Conservation (phyloP, 2,113 vertebrate genomes). For the Acrocephalus arundinaceus region DNA sequence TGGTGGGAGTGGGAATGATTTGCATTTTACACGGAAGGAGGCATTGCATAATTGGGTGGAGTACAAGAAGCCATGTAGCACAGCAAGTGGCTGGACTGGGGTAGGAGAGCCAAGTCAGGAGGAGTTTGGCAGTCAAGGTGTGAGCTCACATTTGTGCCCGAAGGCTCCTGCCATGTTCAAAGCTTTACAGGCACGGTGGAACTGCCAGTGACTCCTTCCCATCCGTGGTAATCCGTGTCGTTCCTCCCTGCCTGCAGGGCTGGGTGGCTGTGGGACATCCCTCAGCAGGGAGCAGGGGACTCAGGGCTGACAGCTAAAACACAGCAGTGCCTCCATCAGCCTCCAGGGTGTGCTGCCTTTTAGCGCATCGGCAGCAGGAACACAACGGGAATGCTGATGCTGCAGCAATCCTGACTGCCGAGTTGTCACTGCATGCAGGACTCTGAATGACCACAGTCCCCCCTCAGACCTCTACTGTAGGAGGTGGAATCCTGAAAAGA, state of each 20-base stretch:
- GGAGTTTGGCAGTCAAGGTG: background rate
- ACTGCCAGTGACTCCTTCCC: background rate
- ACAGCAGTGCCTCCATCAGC: background rate
- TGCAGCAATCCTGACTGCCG: background rate
- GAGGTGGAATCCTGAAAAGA: background rate
- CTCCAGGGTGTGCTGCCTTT: background rate
- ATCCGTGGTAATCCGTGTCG: accelerated
- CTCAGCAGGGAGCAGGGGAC: background rate
- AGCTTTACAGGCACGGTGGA: background rate
- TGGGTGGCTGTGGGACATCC: background rate
- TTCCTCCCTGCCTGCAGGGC: background rate
- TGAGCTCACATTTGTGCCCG: background rate
- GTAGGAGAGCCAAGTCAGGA: background rate
- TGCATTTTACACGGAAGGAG: background rate
- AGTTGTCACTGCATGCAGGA: accelerated
- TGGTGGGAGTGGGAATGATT: background rate
- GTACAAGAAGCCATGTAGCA: background rate
- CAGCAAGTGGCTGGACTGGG: background rate
- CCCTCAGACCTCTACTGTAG: background rate
- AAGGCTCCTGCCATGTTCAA: background rate
- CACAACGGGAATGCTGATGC: background rate
- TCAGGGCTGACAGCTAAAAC: background rate
- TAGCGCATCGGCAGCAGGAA: background rate
- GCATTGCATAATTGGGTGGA: background rate
- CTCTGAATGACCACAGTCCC: background rate